phyloP scores from a whole-genome alignment of 23 tunicate species.

The Botrylloides violaceus region DNA sequence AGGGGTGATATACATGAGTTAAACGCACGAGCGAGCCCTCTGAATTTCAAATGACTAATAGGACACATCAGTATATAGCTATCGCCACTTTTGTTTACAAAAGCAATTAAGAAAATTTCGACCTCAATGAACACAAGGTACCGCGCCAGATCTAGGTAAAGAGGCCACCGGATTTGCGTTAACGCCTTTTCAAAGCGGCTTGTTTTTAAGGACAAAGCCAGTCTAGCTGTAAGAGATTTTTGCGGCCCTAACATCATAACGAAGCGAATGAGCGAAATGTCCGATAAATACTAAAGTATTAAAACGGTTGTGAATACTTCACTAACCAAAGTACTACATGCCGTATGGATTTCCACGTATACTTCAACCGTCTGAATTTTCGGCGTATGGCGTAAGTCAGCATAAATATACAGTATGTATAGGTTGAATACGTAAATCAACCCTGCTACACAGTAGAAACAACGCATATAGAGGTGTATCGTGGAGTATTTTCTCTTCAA shows the following conservation, averaged over 20 bases:
- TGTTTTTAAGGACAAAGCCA: constrained; percentile 4
- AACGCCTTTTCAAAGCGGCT: constrained; percentile 35
- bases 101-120: constrained; percentile 29
- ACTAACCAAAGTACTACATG: too few relatives aligned
- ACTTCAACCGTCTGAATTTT: too few relatives aligned
- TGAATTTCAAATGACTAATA: constrained; percentile 25
- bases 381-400: too few relatives aligned
- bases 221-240: background rate
- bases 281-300: too few relatives aligned
- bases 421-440: too few relatives aligned
- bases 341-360: too few relatives aligned
- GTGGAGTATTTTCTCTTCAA: too few relatives aligned
- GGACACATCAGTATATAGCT: constrained; percentile 28
- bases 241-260: background rate
- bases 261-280: background rate
- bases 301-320: too few relatives aligned
- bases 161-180: constrained; percentile 34
- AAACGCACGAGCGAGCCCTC: constrained; percentile 35
- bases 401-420: too few relatives aligned
- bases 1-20: constrained; percentile 19
- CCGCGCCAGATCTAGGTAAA: constrained; percentile 29
- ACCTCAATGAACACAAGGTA: constrained; percentile 25
- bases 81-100: constrained; percentile 25
- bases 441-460: too few relatives aligned
- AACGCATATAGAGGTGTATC: too few relatives aligned